A percentile compares a stretch with the other conserved stretches of the same genome.
These are phyloP conservation scores for Lagenorhynchus albirostris DNA, from an alignment of 2,113 vertebrate genomes.

Conservation along the genomic window DNA sequence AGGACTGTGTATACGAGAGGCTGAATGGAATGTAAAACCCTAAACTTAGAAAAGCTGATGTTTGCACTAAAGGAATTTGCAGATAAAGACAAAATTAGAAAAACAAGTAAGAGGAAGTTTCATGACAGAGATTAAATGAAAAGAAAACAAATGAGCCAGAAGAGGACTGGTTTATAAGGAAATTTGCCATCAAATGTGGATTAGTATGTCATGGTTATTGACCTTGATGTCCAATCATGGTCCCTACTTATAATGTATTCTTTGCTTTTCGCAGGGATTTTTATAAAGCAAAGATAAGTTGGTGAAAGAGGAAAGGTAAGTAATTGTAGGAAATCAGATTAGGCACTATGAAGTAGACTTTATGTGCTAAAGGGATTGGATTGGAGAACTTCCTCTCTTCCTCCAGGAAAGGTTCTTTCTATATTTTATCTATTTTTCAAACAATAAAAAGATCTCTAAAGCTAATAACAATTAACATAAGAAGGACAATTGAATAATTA, in stretches of 20 bases:
- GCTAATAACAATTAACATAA: not conserved
- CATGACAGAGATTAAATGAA: not conserved
- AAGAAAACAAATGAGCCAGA: not conserved
- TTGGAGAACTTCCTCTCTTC: not conserved
- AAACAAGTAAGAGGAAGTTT: not conserved
- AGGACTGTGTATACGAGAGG: not conserved
- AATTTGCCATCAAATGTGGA: not conserved
- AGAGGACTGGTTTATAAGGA: not conserved
- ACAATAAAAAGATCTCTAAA: not conserved
- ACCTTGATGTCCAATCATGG: not conserved
- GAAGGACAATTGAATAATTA: not conserved
- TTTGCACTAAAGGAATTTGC: not conserved
- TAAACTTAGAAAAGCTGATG: not conserved
- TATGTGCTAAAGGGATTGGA: not conserved
- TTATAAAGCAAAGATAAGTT: not conserved
- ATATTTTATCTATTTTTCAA: not conserved
- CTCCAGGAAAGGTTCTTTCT: not conserved
- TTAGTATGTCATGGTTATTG: not conserved
- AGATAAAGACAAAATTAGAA: not conserved
- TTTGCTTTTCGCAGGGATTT: not conserved
- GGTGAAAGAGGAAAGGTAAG: constrained; percentile 11
- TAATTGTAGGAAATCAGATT: not conserved
- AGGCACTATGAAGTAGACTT: not conserved
- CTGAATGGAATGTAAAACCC: not conserved
- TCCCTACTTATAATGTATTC: not conserved